phyloP scores from a whole-genome alignment of 1,140 invertebrate species.

The Pseudomyrmex pallidus region DNA sequence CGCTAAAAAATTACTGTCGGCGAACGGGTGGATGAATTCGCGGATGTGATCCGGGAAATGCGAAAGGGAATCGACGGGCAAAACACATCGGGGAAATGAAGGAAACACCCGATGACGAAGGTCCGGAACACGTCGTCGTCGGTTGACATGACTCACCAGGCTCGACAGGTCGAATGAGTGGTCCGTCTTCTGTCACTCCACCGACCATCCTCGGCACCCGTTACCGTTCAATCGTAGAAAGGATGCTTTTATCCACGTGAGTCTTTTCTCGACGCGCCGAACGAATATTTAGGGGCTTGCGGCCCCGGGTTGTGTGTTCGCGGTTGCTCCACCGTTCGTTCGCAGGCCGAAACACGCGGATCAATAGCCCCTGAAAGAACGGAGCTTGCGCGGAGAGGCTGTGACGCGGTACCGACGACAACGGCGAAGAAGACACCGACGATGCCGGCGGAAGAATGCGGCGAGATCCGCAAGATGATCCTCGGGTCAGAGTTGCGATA shows the following conservation, averaged over 20 bases:
- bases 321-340: conserved; percentile 60
- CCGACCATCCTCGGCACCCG: conserved; percentile 76
- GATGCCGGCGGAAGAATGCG: conserved; percentile 15
- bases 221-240: conserved; percentile 16
- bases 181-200: conserved; percentile 78
- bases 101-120: not conserved
- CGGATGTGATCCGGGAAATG: no score
- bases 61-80: no score
- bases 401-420: conserved; percentile 34
- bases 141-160: conserved; percentile 75
- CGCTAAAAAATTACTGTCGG: not conserved
- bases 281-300: conserved; percentile 78
- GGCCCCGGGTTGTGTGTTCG: conserved; percentile 48
- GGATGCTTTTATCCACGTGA: conserved; percentile 57
- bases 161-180: conserved; percentile 80
- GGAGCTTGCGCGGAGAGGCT: conserved; percentile 73
- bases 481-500: not conserved
- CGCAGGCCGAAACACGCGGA: conserved; percentile 69
- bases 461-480: not conserved
- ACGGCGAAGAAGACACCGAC: conserved; percentile 32
- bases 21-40: not conserved
- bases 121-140: not conserved
- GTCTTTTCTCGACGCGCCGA: conserved; percentile 53
- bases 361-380: conserved; percentile 72
- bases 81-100: no score